Conservation (phyloP, 2,888 invertebrate genomes). For the Meganola albula region DNA sequence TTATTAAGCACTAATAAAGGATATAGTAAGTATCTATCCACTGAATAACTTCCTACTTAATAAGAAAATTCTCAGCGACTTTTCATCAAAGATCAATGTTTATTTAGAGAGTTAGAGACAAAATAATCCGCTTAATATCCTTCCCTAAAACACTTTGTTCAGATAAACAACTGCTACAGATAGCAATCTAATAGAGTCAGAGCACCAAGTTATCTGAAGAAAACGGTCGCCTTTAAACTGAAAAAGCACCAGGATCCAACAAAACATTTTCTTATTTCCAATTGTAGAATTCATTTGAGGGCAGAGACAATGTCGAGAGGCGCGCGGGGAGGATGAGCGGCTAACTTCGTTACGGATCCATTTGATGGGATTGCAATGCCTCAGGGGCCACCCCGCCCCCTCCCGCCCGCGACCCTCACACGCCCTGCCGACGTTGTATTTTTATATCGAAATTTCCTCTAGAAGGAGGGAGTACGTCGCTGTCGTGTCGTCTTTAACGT, state of each 20-base stretch:
- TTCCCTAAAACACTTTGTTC: constrained; percentile 43
- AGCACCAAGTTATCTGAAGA: constrained; percentile 56
- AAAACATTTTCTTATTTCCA: constrained; percentile 79
- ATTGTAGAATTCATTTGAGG: constrained; percentile 79
- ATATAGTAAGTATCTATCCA: too few species aligned
- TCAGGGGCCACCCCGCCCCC: constrained; percentile 63
- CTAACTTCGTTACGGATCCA: constrained; percentile 88
- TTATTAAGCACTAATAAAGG: too few species aligned
- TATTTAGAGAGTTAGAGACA: too few species aligned
- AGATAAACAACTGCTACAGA: constrained; percentile 32
- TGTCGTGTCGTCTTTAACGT: constrained; percentile 76
- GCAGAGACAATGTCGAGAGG: constrained; percentile 77
- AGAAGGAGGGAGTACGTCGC: constrained; percentile 62
- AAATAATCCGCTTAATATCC: too few species aligned
- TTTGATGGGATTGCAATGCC: constrained; percentile 85
- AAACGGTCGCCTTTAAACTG: constrained; percentile 72
- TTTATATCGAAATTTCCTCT: constrained; percentile 77
- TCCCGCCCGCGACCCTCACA: constrained; percentile 36
- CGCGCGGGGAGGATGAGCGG: constrained; percentile 78
- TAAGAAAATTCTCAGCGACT: too few species aligned
- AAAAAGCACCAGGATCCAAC: constrained; percentile 73
- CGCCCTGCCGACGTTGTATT: constrained; percentile 64
- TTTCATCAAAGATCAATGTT: too few species aligned
- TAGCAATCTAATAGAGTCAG: constrained; percentile 41
- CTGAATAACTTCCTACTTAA: too few species aligned